These are phyloP conservation scores for Rhingia campestris DNA, from an alignment of 2,888 invertebrate genomes.

Conservation along the genomic window DNA sequence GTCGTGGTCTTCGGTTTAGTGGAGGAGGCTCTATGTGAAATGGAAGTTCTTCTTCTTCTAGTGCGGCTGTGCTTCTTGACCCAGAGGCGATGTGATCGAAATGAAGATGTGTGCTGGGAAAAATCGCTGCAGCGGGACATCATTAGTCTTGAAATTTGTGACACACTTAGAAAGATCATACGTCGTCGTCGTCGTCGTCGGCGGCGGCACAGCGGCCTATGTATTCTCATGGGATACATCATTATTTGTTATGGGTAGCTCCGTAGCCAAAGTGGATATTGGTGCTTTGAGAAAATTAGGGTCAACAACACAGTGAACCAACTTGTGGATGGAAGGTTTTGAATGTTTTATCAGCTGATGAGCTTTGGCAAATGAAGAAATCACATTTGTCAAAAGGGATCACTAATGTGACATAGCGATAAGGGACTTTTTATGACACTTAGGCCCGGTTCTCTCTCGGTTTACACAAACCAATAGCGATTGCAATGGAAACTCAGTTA, in stretches of 20 bases:
- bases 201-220: not conserved
- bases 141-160: constrained; percentile 31
- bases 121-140: constrained; percentile 28
- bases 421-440: too few relatives aligned
- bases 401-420: too few relatives aligned
- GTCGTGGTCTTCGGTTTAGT: not conserved
- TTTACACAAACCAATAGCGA: too few relatives aligned
- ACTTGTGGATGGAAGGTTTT: too few relatives aligned
- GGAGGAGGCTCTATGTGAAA: constrained; percentile 24
- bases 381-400: too few relatives aligned
- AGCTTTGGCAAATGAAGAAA: too few relatives aligned
- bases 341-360: too few relatives aligned
- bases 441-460: too few relatives aligned
- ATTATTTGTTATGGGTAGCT: not conserved
- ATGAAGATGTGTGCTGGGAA: constrained; percentile 30
- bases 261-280: too few relatives aligned
- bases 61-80: constrained; percentile 21
- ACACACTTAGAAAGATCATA: constrained; percentile 24
- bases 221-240: constrained; percentile 18
- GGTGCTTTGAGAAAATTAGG: too few relatives aligned
- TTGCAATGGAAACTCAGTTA: too few relatives aligned
- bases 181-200: not conserved
- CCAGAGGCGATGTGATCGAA: constrained; percentile 6
- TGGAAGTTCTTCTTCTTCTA: constrained; percentile 5
- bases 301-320: too few relatives aligned